Percentiles rank a stretch among this genome's conserved stretches.
Evolutionary conservation across 2,888 invertebrate species (phyloP).

Genomic region (Chromoteleia sp.): DNA sequence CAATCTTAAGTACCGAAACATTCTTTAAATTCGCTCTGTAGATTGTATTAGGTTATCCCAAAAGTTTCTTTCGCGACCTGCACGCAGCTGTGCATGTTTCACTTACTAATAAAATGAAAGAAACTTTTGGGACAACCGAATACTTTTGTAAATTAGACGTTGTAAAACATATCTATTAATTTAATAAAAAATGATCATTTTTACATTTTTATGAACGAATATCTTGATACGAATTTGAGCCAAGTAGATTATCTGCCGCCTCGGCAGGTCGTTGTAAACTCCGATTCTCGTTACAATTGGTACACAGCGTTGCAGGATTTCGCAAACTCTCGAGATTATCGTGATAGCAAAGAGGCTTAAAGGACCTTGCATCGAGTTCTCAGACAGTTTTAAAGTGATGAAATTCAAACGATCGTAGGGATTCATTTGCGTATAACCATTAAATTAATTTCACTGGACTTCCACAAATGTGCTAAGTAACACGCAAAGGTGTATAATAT

Average conservation of each 20-base stretch:
- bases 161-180: too few relatives aligned
- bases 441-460: conserved; percentile 37
- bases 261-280: conserved; percentile 54
- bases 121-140: too few relatives aligned
- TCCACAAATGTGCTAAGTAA: conserved; percentile 5
- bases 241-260: conserved; percentile 51
- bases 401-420: conserved; percentile 51
- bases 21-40: too few relatives aligned
- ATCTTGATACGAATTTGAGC: conserved; percentile 38
- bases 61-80: too few relatives aligned
- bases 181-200: too few relatives aligned
- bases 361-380: conserved; percentile 58
- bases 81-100: too few relatives aligned
- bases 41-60: too few relatives aligned
- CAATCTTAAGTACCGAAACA: too few relatives aligned
- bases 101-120: too few relatives aligned
- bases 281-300: conserved; percentile 65
- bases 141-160: too few relatives aligned
- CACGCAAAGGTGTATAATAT: background rate
- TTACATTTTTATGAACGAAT: conserved; percentile 33
- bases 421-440: conserved; percentile 43
- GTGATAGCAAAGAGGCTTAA: conserved; percentile 66
- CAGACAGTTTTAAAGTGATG: conserved; percentile 59
- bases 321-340: conserved; percentile 68
- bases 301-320: conserved; percentile 63